Conservation (phyloP, 2,113 vertebrate species). For the Daubentonia madagascariensis region DNA sequence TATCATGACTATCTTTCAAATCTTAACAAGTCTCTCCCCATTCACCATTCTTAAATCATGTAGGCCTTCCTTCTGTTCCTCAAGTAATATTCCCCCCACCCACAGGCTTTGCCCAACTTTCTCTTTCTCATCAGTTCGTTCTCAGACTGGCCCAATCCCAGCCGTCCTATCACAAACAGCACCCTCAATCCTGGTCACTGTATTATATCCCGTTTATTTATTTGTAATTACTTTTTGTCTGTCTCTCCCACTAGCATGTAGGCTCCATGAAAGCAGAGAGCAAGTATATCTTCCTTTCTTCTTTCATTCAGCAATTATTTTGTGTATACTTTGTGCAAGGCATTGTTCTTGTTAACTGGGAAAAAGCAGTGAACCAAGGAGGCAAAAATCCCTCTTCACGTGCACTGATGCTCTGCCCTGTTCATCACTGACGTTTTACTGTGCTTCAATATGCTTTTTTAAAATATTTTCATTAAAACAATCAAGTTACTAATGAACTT, state of each 20-base stretch:
- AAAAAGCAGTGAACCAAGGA: not conserved
- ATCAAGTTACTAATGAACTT: conserved; percentile 8
- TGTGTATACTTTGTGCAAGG: not conserved
- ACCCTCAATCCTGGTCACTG: not conserved
- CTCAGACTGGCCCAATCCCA: not conserved
- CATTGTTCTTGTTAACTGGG: not conserved
- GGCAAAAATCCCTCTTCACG: not conserved
- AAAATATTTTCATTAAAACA: not conserved
- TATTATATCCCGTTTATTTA: not conserved
- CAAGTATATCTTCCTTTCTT: not conserved
- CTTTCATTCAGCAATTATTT: not conserved
- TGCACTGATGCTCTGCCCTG: too few species aligned
- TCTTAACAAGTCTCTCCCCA: not conserved
- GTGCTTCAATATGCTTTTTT: not conserved
- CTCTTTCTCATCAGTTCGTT: not conserved
- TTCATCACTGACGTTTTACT: not conserved
- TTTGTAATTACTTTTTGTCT: not conserved
- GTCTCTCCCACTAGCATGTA: not conserved
- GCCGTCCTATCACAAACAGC: not conserved
- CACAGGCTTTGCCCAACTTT: not conserved
- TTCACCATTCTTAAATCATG: not conserved
- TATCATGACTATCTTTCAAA: not conserved
- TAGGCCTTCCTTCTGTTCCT: not conserved
- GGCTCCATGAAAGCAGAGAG: not conserved
- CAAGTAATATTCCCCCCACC: not conserved